These are phyloP conservation scores for Avahi laniger DNA, from an alignment of 2,797 vertebrate species.

Conservation along the genomic window DNA sequence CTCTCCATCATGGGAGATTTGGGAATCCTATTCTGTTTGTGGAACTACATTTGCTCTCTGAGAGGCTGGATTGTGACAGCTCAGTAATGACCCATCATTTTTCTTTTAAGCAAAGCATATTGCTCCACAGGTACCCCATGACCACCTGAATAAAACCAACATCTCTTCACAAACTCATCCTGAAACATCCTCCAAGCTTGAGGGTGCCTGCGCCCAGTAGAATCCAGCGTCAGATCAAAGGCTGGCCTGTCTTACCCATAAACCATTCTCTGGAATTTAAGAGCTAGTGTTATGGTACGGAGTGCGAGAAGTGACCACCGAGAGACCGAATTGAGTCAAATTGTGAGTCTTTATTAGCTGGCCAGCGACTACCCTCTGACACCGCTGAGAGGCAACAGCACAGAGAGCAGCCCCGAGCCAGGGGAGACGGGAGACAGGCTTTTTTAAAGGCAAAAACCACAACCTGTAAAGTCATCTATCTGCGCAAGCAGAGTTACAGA, in stretches of 20 bases:
- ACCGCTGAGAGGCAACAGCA: too few relatives aligned
- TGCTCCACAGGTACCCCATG: neutral
- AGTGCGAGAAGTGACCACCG: too few relatives aligned
- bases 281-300: neutral
- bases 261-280: neutral
- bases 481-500: too few relatives aligned
- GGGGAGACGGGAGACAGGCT: too few relatives aligned
- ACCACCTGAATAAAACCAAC: neutral
- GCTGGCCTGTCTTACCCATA: neutral
- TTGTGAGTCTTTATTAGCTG: too few relatives aligned
- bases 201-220: neutral
- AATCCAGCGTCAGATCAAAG: neutral
- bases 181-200: neutral
- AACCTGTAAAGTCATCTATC: too few relatives aligned
- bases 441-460: too few relatives aligned
- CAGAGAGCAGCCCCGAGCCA: too few relatives aligned
- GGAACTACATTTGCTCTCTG: neutral
- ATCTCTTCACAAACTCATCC: neutral
- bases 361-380: too few relatives aligned
- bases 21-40: neutral
- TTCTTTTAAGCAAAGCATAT: neutral
- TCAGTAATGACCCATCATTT: neutral
- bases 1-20: neutral
- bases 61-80: neutral
- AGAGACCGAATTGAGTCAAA: too few relatives aligned